Evolutionary conservation across 1,140 invertebrate species (phyloP), one percentile per base, ranked within the genome.

Genomic region (Cepaea nemoralis): DNA sequence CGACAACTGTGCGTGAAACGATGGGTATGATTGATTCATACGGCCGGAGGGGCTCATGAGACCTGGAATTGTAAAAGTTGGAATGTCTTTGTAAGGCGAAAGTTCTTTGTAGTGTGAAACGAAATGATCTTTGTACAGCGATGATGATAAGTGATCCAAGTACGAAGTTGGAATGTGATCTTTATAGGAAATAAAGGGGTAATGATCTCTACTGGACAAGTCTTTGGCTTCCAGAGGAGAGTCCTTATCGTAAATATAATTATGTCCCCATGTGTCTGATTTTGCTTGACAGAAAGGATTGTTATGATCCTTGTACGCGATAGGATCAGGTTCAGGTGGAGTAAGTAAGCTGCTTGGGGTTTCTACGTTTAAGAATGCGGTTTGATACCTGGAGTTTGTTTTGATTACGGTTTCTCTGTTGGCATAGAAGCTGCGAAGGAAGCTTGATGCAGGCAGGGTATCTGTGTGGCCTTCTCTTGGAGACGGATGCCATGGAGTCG

Each of bases 351-450:
- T 81, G n/a, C 66, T 50, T 66, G 81, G 77, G 6, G 77, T 39
- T 31, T 80, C 77, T 1, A n/a, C 16, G 31, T 50, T 70, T 16
- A 80, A 27, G 31, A 19, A 48, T 10, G 31, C 24, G 10, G 24
- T n/a, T 10, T 67, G 45, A 27, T 55, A 27, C 66, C 94, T 93
- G 33, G 93, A 94, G 88, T 96, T 96, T 22, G 96, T 96, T 33
- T 97, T 93, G 85, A 98, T 98, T 0, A 98, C 97, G 88, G 96
- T 97, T 91, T 98, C 97, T 45, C 97, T 93, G 88, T 96, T 98
- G 14, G 95, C 96, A 90, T 98, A 98, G 0, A 98, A 92, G 89
- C 97, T 96, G 6, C 97, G 93, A 0, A 98, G 91, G 3, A 98
- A 93, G 0, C 96, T 96, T 0, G 97, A 96, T 0, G 97, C 96